Base-by-base conservation (phyloP, 2,888 invertebrate species). In the Venustoraphidia nigricollis region DNA sequence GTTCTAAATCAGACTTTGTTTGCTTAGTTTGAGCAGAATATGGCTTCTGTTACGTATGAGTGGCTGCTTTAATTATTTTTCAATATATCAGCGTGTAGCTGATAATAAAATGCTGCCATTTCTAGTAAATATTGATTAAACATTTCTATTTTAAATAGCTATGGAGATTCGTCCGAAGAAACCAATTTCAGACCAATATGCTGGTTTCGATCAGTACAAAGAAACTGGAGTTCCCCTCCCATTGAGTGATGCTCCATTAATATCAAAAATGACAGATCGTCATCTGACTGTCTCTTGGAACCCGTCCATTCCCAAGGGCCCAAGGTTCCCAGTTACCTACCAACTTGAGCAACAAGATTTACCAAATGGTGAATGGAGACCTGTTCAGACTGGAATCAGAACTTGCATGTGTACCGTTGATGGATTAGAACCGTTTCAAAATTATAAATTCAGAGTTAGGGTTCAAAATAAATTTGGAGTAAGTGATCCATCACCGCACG, bases 401-500 rank as follows among this genome's bases (percentile, higher is more conserved):
- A 89, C 89, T 53, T 91, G 91, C 63, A 84, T 81, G 36, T 92
- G 90, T 66, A 92, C 93, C 62, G 83, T 95, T 50, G 76, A 85
- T 53, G 89, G 91, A 65, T 70, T 97, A 53, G 85, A 90, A 60
- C 93, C 96, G 1, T 89, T 90, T 71, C 77, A 87, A 53, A 95
- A 96, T 68, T 98, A 98, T 70, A 85, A 87, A 65, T 94, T 96
- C 74, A 77, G 98, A 51, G 81, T 97, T 38, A 77, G 95, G 37
- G 97, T 97, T 3, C 95, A 96, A 65, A 98, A 97, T 70, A 89
- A 91, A 64, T 92, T 87, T 64, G 97, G 97, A 41, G 81, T 94
- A 54, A 93, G 93, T 66, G 96, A 97, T 63, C 96, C 97, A 0
- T 94, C 94, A 49, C 94, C 95, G 1, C 86, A 82, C 61, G 88